phyloP scores from a whole-genome alignment of 2,797 vertebrate species.

The Coregonus sp. region DNA sequence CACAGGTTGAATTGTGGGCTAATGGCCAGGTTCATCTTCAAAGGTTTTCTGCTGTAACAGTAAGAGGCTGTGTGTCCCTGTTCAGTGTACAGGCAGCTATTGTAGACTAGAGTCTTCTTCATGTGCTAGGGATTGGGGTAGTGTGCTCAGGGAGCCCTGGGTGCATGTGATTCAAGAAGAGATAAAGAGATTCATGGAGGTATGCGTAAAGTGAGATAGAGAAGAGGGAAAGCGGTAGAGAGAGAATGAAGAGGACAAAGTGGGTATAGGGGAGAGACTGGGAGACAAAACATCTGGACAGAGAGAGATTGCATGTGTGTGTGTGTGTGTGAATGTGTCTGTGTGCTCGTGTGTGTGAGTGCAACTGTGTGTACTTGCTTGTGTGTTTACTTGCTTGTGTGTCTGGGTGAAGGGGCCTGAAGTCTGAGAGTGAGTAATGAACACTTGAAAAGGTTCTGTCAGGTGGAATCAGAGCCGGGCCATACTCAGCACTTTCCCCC shows the following conservation, averaged over 20 bases:
- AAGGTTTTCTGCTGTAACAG: background rate
- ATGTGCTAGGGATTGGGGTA: background rate
- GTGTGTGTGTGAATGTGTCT: background rate
- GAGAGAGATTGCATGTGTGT: background rate
- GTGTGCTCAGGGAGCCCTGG: background rate
- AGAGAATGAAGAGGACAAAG: background rate
- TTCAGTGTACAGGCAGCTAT: background rate
- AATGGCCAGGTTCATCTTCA: background rate
- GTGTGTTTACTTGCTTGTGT: conserved; percentile 4
- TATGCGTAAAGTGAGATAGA: background rate
- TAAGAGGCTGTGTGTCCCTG: background rate
- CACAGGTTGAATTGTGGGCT: background rate
- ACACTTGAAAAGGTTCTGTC: conserved; percentile 87
- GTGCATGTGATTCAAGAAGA: background rate
- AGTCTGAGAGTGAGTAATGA: conserved; percentile 87
- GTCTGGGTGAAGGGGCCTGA: conserved; percentile 69
- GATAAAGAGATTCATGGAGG: background rate
- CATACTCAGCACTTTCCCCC: conserved; percentile 84
- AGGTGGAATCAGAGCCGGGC: conserved; percentile 82
- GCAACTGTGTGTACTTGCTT: background rate
- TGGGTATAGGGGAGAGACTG: background rate
- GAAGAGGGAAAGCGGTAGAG: background rate
- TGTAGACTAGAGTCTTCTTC: background rate
- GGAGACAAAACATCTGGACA: background rate
- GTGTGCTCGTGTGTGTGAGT: background rate